phyloP scores from a whole-genome alignment of 2,113 vertebrate species.

The Melanerpes formicivorus region DNA sequence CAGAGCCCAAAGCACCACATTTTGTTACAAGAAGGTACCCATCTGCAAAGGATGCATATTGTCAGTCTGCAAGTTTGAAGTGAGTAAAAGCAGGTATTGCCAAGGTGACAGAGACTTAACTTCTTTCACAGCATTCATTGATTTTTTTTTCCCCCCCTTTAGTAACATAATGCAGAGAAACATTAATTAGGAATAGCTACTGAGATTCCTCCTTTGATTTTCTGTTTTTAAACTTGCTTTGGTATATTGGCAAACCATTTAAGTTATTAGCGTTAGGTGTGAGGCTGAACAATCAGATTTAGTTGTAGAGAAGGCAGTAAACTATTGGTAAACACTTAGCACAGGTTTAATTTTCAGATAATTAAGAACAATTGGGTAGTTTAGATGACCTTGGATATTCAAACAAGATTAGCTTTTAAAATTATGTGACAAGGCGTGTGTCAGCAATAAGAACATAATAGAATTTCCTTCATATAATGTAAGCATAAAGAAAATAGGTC shows the following conservation, averaged over 20 bases:
- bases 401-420: constrained; percentile 50
- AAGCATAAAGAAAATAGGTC: not conserved
- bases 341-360: constrained; percentile 56
- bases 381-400: constrained; percentile 37
- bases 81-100: not conserved
- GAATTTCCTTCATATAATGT: not conserved
- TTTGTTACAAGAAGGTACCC: not conserved
- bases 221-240: constrained; percentile 29
- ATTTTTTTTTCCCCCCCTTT: not conserved
- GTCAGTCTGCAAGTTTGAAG: not conserved
- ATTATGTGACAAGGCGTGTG: constrained; percentile 31
- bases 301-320: constrained; percentile 55
- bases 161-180: constrained; percentile 26
- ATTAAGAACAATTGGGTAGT: constrained; percentile 56
- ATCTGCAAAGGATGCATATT: not conserved
- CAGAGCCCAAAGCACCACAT: not conserved
- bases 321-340: constrained; percentile 52
- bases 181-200: constrained; percentile 39
- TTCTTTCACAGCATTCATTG: constrained; percentile 15
- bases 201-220: constrained; percentile 44
- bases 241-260: constrained; percentile 56
- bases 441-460: not conserved
- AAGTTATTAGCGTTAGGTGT: constrained; percentile 40
- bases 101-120: not conserved
- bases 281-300: constrained; percentile 41